phyloP scores from a whole-genome alignment of 2,797 vertebrate species.

The Semotilus atromaculatus region DNA sequence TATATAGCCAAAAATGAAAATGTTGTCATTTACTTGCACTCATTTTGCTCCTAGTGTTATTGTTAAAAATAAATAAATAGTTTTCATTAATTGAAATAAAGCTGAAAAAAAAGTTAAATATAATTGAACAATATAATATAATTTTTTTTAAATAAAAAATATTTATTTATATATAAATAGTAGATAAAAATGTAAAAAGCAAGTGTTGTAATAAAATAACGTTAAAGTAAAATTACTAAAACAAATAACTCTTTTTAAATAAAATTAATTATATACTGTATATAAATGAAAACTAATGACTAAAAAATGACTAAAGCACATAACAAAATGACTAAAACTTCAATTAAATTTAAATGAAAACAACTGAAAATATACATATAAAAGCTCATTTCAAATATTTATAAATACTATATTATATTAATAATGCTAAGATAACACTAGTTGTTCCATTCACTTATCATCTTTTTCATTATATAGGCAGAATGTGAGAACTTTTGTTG shows the following conservation, averaged over 20 bases:
- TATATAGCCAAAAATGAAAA: not conserved
- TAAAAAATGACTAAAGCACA: no score
- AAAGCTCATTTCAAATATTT: not conserved
- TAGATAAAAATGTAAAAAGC: not conserved
- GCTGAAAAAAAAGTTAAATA: not conserved
- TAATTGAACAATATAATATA: no score
- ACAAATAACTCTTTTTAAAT: no score
- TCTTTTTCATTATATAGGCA: not conserved
- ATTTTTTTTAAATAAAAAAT: not conserved
- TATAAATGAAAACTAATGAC: no score
- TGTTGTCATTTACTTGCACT: not conserved
- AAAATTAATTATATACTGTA: no score
- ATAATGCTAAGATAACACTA: not conserved
- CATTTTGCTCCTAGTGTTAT: not conserved
- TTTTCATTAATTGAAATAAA: not conserved
- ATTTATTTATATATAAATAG: not conserved
- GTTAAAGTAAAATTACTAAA: no score
- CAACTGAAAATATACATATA: not conserved
- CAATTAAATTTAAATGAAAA: no score
- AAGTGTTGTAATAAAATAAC: no score
- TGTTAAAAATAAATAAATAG: not conserved
- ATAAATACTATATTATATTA: not conserved
- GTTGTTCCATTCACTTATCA: not conserved
- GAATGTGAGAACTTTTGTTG: not conserved
- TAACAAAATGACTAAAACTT: no score